Conservation (phyloP, 1,140 invertebrate genomes). For the Sarcophaga peregrina region DNA sequence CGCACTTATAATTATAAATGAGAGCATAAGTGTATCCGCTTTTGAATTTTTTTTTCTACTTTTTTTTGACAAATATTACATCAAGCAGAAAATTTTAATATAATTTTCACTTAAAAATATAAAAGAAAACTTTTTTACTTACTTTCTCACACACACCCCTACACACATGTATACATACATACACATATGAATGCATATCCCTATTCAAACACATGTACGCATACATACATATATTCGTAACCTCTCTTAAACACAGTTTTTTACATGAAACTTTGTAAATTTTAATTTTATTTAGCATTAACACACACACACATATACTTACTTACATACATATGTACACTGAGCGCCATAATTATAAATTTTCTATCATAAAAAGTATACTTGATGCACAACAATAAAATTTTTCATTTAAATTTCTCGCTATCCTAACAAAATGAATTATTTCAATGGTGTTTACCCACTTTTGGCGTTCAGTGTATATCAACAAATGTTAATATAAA, state of each 20-base stretch:
- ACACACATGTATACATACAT: conserved; percentile 1
- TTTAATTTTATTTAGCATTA: conserved; percentile 12
- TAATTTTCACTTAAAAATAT: conserved; percentile 66
- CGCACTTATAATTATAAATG: not conserved
- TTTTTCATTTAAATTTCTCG: too few relatives aligned
- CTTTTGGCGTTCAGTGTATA: too few relatives aligned
- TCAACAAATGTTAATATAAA: not conserved
- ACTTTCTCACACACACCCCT: not conserved
- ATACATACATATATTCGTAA: not conserved
- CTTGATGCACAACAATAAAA: too few relatives aligned
- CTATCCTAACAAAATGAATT: too few relatives aligned
- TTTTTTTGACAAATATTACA: conserved; percentile 65
- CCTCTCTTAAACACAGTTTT: not conserved
- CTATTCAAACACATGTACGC: too few relatives aligned
- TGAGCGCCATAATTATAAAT: too few relatives aligned
- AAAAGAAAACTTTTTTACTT: conserved; percentile 58
- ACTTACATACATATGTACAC: too few relatives aligned
- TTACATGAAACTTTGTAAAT: conserved; percentile 17
- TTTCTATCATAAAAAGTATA: too few relatives aligned
- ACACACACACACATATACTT: too few relatives aligned
- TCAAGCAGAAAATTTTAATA: conserved; percentile 66
- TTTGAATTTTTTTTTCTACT: conserved; percentile 41
- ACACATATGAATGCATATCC: not conserved
- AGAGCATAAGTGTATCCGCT: too few relatives aligned
- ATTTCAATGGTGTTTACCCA: too few relatives aligned